Percentiles rank a stretch among this genome's conserved stretches.
Evolutionary conservation across 2,888 invertebrate species (phyloP).

Genomic region (Phymatocera aterrima): DNA sequence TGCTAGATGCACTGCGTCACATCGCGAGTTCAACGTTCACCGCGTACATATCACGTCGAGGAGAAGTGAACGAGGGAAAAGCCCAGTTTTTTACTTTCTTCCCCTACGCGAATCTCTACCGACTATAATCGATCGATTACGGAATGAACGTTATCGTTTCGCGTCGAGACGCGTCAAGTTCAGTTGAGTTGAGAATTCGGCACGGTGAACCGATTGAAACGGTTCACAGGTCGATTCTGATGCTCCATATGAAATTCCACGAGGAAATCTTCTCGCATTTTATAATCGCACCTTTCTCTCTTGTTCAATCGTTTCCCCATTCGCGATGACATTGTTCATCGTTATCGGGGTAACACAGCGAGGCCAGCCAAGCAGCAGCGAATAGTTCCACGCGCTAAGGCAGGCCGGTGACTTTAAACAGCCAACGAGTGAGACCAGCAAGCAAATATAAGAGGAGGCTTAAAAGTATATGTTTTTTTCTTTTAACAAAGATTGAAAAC

Average conservation of each 20-base stretch:
- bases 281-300: background rate
- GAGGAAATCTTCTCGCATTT: too few species aligned
- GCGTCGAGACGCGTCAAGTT: slow-evolving; percentile 36
- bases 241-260: background rate
- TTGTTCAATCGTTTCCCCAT: background rate
- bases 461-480: slow-evolving; percentile 39
- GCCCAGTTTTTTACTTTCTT: slow-evolving; percentile 49
- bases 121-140: slow-evolving; percentile 14
- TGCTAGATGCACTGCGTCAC: background rate
- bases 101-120: slow-evolving; percentile 42
- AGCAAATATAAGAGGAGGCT: slow-evolving; percentile 68
- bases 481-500: slow-evolving; percentile 31
- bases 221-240: slow-evolving; percentile 11
- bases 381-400: slow-evolving; percentile 69
- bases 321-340: background rate
- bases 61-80: slow-evolving; percentile 53
- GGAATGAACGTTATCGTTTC: background rate
- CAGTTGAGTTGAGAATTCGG: slow-evolving; percentile 43
- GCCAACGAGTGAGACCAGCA: slow-evolving; percentile 67
- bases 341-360: slow-evolving; percentile 49
- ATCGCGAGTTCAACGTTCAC: too few species aligned
- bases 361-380: slow-evolving; percentile 61
- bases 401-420: slow-evolving; percentile 48
- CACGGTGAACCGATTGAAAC: slow-evolving; percentile 30
- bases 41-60: too few species aligned